A percentile compares a stretch with the other conserved stretches of the same genome.
Evolutionary conservation across 1,140 invertebrate genomes (phyloP).

Genomic region (Potamilus streckersoni): DNA sequence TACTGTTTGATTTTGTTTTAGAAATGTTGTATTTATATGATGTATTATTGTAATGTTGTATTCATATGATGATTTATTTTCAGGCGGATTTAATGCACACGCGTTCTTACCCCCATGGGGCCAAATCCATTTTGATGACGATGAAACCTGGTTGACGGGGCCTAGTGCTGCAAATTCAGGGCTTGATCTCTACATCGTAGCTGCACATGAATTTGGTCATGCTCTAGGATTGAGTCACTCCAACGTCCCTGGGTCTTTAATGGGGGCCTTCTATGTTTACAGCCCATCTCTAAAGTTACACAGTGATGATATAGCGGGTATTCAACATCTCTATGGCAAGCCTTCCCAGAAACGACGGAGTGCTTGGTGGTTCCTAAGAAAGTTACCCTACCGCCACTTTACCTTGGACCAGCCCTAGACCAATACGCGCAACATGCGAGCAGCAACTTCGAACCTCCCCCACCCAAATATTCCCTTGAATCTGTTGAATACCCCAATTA

Average conservation of each 20-base stretch:
- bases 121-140: constrained; percentile 71
- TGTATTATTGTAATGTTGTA: too few relatives aligned
- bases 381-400: too few relatives aligned
- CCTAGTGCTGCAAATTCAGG: constrained; percentile 32
- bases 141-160: constrained; percentile 49
- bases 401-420: too few relatives aligned
- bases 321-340: constrained; percentile 72
- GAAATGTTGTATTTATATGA: too few relatives aligned
- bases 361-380: too few relatives aligned
- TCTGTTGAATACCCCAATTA: too few relatives aligned
- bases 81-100: constrained; percentile 54
- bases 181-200: constrained; percentile 29
- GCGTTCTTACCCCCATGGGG: constrained; percentile 68
- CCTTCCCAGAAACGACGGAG: too few relatives aligned
- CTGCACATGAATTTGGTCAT: constrained; percentile 49
- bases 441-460: too few relatives aligned
- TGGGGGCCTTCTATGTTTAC: constrained; percentile 35
- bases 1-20: too few relatives aligned
- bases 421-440: too few relatives aligned
- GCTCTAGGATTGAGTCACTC: constrained; percentile 42
- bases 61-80: not conserved
- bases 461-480: too few relatives aligned
- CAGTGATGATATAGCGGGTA: constrained; percentile 88
- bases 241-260: constrained; percentile 17
- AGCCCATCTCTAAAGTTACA: constrained; percentile 72